Evolutionary conservation across 30 jellyfish, hydroid and myxozoan species (phyloP).

Genomic region (Turritopsis dohrnii): DNA sequence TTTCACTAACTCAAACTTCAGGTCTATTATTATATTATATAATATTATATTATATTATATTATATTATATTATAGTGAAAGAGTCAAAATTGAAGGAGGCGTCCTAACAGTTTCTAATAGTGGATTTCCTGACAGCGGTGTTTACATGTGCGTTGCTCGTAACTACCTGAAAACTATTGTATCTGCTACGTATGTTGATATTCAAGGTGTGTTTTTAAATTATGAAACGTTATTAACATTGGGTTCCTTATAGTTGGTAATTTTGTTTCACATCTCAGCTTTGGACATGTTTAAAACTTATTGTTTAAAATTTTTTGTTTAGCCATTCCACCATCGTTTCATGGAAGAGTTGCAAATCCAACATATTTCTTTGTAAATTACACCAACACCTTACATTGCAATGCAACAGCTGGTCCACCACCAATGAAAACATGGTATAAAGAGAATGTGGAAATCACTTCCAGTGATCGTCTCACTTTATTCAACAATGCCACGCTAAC

Average conservation of each 20-base stretch:
- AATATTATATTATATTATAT: too few relatives aligned
- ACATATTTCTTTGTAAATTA: not conserved
- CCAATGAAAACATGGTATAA: not conserved
- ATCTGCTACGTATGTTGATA: conserved; percentile 5
- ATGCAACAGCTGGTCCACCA: conserved; percentile 21
- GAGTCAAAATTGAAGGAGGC: not conserved
- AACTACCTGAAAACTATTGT: conserved; percentile 15
- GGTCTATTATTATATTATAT: too few relatives aligned
- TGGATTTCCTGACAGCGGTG: conserved; percentile 1
- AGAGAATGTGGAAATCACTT: not conserved
- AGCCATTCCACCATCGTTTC: conserved; percentile 22
- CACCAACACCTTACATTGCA: not conserved
- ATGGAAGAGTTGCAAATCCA: not conserved
- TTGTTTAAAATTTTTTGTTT: not conserved
- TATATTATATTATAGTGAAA: not conserved
- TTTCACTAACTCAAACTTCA: too few relatives aligned
- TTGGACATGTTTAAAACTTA: too few relatives aligned
- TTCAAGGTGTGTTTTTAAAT: conserved; percentile 22
- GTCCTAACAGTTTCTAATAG: not conserved
- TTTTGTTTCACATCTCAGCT: too few relatives aligned
- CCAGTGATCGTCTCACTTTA: not conserved
- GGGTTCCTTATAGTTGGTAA: too few relatives aligned
- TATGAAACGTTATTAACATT: too few relatives aligned
- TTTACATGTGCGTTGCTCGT: conserved; percentile 22
- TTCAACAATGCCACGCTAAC: not conserved